phyloP scores from a whole-genome alignment of 2,797 vertebrate species.

The Streptopelia turtur region DNA sequence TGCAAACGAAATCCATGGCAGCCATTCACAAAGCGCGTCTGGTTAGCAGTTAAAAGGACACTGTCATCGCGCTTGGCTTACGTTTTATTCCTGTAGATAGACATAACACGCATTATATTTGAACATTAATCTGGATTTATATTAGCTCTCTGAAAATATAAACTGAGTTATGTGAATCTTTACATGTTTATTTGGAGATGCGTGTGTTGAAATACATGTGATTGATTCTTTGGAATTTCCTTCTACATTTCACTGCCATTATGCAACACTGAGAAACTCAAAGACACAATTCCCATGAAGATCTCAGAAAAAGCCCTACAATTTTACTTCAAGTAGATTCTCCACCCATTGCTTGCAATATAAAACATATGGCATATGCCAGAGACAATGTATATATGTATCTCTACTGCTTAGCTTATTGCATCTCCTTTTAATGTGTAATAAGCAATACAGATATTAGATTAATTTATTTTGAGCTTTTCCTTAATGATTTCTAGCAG shows the following conservation, averaged over 20 bases:
- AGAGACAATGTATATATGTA: neutral
- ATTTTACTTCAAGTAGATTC: constrained; percentile 5
- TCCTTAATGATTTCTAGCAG: constrained; percentile 1
- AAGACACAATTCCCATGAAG: constrained; percentile 40
- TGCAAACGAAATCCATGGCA: constrained; percentile 64
- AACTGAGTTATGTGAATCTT: neutral
- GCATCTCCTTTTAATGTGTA: neutral
- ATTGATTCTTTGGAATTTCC: constrained; percentile 53
- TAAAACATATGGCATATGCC: neutral
- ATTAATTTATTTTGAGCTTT: constrained; percentile 20
- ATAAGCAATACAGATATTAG: neutral
- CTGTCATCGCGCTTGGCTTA: neutral
- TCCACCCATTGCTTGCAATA: neutral
- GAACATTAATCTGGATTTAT: constrained; percentile 34
- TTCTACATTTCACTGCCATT: neutral
- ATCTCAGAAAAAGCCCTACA: constrained; percentile 10
- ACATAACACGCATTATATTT: constrained; percentile 24
- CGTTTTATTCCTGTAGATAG: constrained; percentile 5
- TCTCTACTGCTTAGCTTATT: neutral
- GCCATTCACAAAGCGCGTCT: constrained; percentile 53
- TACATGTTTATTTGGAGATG: constrained; percentile 14
- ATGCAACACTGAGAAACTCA: neutral
- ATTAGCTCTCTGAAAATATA: constrained; percentile 20
- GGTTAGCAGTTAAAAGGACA: constrained; percentile 45
- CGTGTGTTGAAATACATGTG: neutral